A percentile compares a stretch with the other conserved stretches of the same genome.
phyloP scores from a whole-genome alignment of 1,140 invertebrate genomes.

The Drosophila pseudoobscura region DNA sequence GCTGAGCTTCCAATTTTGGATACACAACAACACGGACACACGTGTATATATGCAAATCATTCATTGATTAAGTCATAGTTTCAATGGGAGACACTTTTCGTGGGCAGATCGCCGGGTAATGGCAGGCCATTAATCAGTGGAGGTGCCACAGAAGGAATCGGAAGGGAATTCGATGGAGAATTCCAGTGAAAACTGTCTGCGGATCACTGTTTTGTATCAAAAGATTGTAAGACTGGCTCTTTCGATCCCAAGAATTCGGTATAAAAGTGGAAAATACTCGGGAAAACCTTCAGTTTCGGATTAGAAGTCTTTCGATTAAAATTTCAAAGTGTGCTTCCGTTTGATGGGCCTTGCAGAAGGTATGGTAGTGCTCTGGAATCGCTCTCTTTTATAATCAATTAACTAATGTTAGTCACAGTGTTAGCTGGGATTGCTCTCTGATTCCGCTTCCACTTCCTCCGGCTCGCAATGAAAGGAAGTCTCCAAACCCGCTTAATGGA shows the following conservation, averaged over 20 bases:
- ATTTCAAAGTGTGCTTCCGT: constrained; percentile 7
- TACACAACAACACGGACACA: constrained; percentile 9
- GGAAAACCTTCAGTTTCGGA: too few relatives aligned
- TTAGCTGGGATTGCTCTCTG: neutral
- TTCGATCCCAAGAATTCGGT: too few relatives aligned
- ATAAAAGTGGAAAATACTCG: too few relatives aligned
- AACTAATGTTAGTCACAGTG: constrained; percentile 36
- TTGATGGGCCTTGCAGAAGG: neutral
- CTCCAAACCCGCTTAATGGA: neutral
- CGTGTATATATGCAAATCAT: constrained; percentile 48
- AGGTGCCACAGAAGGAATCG: constrained; percentile 23
- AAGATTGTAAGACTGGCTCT: too few relatives aligned
- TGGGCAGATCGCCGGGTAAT: constrained; percentile 25
- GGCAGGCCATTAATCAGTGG: constrained; percentile 38
- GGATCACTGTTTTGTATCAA: too few relatives aligned
- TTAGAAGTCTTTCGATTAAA: too few relatives aligned
- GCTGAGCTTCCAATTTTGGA: constrained; percentile 29
- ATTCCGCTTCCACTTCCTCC: constrained; percentile 37
- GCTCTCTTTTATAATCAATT: constrained; percentile 32
- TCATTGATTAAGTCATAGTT: constrained; percentile 43
- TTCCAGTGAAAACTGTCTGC: constrained; percentile 17
- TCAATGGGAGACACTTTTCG: too few relatives aligned
- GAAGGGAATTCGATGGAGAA: too few relatives aligned
- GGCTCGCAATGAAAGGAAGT: constrained; percentile 14
- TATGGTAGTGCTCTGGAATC: neutral